These are phyloP conservation scores for Rhamnusium bicolor DNA, from an alignment of 2,888 invertebrate genomes.

Conservation along the genomic window DNA sequence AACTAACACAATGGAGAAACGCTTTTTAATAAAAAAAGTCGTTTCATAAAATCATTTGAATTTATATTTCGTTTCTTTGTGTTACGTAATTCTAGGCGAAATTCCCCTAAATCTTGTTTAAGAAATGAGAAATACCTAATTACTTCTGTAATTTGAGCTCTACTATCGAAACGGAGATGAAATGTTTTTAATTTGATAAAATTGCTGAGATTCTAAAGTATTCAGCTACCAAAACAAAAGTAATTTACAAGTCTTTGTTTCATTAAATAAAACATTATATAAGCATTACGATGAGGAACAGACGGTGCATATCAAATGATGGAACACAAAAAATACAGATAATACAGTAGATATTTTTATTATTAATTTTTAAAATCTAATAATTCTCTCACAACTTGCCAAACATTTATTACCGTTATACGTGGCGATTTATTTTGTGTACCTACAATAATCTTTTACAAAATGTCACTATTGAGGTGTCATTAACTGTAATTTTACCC, in stretches of 20 bases:
- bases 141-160: constrained; percentile 22
- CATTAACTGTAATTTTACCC: no score
- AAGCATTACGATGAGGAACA: background rate
- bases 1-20: constrained; percentile 39
- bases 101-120: background rate
- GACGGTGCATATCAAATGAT: background rate
- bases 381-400: no score
- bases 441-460: no score
- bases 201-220: constrained; percentile 3
- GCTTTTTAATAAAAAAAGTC: constrained; percentile 15
- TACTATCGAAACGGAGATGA: constrained; percentile 12
- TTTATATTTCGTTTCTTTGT: constrained; percentile 25
- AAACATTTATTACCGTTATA: no score
- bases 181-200: constrained; percentile 13
- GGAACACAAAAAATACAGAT: background rate
- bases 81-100: constrained; percentile 5
- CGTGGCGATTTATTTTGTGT: no score
- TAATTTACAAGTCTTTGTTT: constrained; percentile 16
- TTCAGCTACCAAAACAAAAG: constrained; percentile 2
- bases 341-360: no score
- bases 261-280: background rate
- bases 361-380: no score
- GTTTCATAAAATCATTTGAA: background rate
- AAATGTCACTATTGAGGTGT: no score
- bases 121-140: constrained; percentile 24